Base-by-base conservation (phyloP, 2,113 vertebrate genomes). In the Neopipo cinnamomea region DNA sequence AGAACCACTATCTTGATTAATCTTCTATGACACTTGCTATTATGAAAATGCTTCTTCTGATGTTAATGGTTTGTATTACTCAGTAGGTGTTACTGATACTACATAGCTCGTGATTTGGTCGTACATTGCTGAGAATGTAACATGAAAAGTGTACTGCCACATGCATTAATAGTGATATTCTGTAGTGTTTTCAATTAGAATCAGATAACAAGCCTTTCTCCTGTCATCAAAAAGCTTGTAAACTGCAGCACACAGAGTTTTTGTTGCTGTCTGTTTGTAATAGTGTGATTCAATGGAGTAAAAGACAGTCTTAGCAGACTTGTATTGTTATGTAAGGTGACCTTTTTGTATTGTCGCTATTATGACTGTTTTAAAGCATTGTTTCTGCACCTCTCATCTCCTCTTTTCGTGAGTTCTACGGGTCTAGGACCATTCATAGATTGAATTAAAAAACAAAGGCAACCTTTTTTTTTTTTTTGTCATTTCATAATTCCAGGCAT, bases 381-480 rank as follows among this genome's bases (percentile, higher is more conserved):
- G 2, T 47, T 79, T 81, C 23, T 5, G 9, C 8, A 14, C 28
- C 7, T 75, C 21, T 53, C 8, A 18, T 41, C 6, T 67, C 12
- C 2, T 52, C 9, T 71, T 67, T 61, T 79, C 1, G 0, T 6
- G 9, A 50, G 24, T 44, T 24, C 3, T 52, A 0, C 13, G 25
- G 27, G 46, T 79, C 6, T 70, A 39, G 27, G 17, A 33, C 6
- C 25, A 24, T 9, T 91, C 2, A 9, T 33, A 76, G 31, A 15
- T 71, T 0, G 0, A 77, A 19, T 46, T 89, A 15, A 58, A 55
- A 23, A 61, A 37, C 37, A 74, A 62, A 62, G 19, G 12, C 27
- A 63, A 44, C 25, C 23, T 66, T 21, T 61, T 33, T 71, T 68
- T 25, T 47, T 8, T 44, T 61, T 71, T 8, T 55, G 28, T 74